A percentile compares a stretch with the other conserved stretches of the same genome.
Conservation (phyloP, 2,797 vertebrate species). For the Acomys russatus region DNA sequence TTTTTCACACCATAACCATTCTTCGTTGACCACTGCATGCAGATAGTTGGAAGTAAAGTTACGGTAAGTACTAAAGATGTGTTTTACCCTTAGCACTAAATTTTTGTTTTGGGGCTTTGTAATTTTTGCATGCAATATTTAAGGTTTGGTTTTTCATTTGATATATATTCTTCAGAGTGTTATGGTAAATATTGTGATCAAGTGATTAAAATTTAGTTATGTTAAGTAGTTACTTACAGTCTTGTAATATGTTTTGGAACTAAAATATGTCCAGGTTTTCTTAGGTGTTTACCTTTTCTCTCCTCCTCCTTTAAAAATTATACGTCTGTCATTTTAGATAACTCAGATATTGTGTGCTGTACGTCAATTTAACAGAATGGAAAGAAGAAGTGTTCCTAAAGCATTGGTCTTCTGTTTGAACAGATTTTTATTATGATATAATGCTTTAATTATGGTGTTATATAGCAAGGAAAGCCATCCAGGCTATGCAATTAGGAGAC, state of each 20-base stretch:
- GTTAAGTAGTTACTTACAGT: conserved; percentile 52
- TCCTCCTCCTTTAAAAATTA: neutral
- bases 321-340: neutral
- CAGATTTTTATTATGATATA: conserved; percentile 18
- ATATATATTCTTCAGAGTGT: conserved; percentile 47
- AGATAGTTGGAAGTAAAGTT: conserved; percentile 99
- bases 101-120: conserved; percentile 52
- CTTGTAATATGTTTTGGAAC: conserved; percentile 50
- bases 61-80: conserved; percentile 94
- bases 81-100: conserved; percentile 68
- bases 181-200: conserved; percentile 41
- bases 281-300: neutral
- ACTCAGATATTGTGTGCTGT: conserved; percentile 14
- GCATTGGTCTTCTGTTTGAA: neutral
- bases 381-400: neutral
- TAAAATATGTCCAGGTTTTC: conserved; percentile 53
- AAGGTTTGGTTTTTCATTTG: conserved; percentile 43
- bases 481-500: neutral
- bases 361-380: neutral
- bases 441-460: conserved; percentile 44
- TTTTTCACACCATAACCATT: conserved; percentile 95
- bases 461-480: neutral
- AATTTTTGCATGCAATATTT: conserved; percentile 53
- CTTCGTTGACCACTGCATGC: conserved; percentile 98
- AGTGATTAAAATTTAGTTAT: conserved; percentile 52